Base-by-base conservation (phyloP, 2,888 invertebrate species). In the Caenorhabditis angaria region DNA sequence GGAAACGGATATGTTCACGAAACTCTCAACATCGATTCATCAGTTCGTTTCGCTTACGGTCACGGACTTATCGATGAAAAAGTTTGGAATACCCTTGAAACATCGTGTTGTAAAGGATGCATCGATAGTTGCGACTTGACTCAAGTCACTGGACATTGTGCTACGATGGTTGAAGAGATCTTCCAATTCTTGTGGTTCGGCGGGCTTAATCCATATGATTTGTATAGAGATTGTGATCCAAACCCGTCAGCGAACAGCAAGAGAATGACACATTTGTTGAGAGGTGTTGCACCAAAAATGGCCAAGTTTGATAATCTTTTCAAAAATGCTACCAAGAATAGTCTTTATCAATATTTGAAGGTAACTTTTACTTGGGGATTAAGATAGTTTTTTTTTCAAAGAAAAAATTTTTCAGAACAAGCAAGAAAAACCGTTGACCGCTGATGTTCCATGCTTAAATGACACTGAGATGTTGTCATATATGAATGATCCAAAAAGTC, bases 61-160 rank as follows among this genome's bases (percentile, higher is more conserved):
- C 88, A 88, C 66, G 88, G 87, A 47, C 25, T 86, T 20, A 85
- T 86, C 60, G 86, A 86, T 64, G 82, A 86, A 71, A 85, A 86
- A 66, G 70, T 78, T 12, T 87, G 85, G 85, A 81, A 82, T 65
- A 80, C 80, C 6, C 61, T 85, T 57, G 85, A 85, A 70, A 65
- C 66, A n/a, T 81, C 82, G 47, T 85, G 85, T 73, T 85, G 85
- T 74, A 70, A 73, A 18, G 85, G 85, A 55, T 85, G 85, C 75
- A 81, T 83, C 61, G 85, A 85, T 51, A 72, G 76, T 10, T 86
- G 86, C 59, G 84, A 86, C 57, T 67, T 87, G 48, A 83, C 86
- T 29, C 63, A 81, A 61, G 71, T 81, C 22, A 58, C 74, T 20
- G 81, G 81, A 63, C 79, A 79, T 59, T 81, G 81, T 32, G 79